Conservation (phyloP, 2,113 vertebrate species). For the Scomber japonicus region DNA sequence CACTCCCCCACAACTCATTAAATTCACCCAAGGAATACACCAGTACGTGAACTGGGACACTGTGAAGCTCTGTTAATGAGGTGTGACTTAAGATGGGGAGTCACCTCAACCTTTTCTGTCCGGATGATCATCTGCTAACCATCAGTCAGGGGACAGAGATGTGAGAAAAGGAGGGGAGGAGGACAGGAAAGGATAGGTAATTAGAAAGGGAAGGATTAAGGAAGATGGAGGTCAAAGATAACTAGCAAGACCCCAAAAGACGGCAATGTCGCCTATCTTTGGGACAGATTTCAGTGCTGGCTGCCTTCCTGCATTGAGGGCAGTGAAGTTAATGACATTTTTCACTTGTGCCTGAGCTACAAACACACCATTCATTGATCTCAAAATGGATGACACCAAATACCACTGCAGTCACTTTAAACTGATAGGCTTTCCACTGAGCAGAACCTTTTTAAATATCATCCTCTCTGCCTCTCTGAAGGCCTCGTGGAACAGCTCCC, state of each 20-base stretch:
- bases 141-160: slow-evolving; percentile 63
- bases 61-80: slow-evolving; percentile 66
- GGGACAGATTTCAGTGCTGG: slow-evolving; percentile 47
- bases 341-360: slow-evolving; percentile 52
- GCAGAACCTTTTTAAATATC: slow-evolving; percentile 69
- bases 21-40: slow-evolving; percentile 54
- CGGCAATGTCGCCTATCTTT: slow-evolving; percentile 16
- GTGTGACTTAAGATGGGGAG: slow-evolving; percentile 58
- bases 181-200: slow-evolving; percentile 46
- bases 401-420: slow-evolving; percentile 56
- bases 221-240: slow-evolving; percentile 74
- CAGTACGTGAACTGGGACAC: slow-evolving; percentile 49
- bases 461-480: slow-evolving; percentile 37
- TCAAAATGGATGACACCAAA: slow-evolving; percentile 63
- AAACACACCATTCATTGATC: slow-evolving; percentile 70
- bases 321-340: slow-evolving; percentile 74
- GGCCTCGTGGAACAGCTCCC: slow-evolving; percentile 31
- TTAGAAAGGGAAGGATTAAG: slow-evolving; percentile 68
- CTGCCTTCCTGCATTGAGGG: slow-evolving; percentile 39
- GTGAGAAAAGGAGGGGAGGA: slow-evolving; percentile 38
- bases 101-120: slow-evolving; percentile 77
- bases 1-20: slow-evolving; percentile 58
- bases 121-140: slow-evolving; percentile 70
- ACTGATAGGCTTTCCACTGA: slow-evolving; percentile 46
- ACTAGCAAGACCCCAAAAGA: slow-evolving; percentile 44